Evolutionary conservation across 2,888 invertebrate species (phyloP), one percentile per base, ranked within the genome.

Genomic region (Trichogramma dendrolimi): DNA sequence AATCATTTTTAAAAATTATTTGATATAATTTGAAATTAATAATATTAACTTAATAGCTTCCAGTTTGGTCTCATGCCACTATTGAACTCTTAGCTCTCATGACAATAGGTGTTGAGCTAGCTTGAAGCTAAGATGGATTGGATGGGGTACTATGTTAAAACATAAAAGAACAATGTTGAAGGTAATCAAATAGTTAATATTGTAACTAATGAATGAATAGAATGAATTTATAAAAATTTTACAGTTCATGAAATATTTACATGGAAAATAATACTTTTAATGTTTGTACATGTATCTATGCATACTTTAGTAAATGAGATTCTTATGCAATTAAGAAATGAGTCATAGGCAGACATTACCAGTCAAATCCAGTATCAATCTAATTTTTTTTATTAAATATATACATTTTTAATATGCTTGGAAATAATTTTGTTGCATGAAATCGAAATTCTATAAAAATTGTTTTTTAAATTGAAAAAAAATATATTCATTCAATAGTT

Each of bases 121-220:
- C 88, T 82, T 94, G 61, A 91, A 92, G 75, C 80, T 92, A 49
- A 86, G 91, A 72, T 94, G 94, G 94, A 89, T 92, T 63, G 92
- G 93, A 0, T 88, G 88, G 86, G 84, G 84, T 69, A 89, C 89
- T n/a, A 91, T 92, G 72, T 81, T 92, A 39, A 88, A 86, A 72
- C 94, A 94, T 74, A 91, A 90, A 75, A 83, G 94, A 67, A 93
- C 94, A 8, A 87, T 91, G 85, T 80, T 92, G 11, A 94, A 94
- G 86, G 92, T 91, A 80, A 66, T 8, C 46, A 46, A 46, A 46
- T n/a, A 39, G 39, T 7, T 38, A 39, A 38, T 5, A 38, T 5
- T 54, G 38, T n/a, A 50, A 54, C 41, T 11, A 55, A 44, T 48
- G 2, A n/a, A 48, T 6, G 10, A 43, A 51, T 27, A 38, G 4